A percentile compares a stretch with the other conserved stretches of the same genome.
Evolutionary conservation across 2,888 invertebrate species (phyloP).

Genomic region (Nineta flava): DNA sequence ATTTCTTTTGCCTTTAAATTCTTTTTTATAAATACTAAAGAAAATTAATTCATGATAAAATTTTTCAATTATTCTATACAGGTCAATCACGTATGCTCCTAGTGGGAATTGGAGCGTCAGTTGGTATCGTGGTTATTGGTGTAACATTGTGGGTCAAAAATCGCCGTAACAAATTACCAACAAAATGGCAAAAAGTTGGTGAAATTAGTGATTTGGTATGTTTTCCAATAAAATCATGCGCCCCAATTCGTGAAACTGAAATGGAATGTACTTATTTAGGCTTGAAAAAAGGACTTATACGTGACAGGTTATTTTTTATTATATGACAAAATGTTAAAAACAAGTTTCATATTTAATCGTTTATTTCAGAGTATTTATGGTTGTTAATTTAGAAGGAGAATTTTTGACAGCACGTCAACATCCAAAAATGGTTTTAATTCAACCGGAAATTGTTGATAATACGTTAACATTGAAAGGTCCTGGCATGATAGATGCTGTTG

Average conservation of each 20-base stretch:
- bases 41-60: too few relatives aligned
- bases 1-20: too few relatives aligned
- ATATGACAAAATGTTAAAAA: background rate
- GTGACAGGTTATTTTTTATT: constrained; percentile 29
- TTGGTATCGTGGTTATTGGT: constrained; percentile 7
- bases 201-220: constrained; percentile 34
- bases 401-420: constrained; percentile 39
- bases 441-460: constrained; percentile 32
- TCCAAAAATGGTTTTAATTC: constrained; percentile 36
- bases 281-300: constrained; percentile 33
- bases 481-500: constrained; percentile 35
- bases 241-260: constrained; percentile 28
- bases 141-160: constrained; percentile 12
- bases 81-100: constrained; percentile 7
- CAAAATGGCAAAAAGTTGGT: constrained; percentile 40
- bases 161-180: constrained; percentile 23
- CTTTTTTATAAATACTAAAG: too few relatives aligned
- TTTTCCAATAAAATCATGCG: constrained; percentile 46
- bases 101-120: constrained; percentile 8
- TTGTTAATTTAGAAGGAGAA: constrained; percentile 35
- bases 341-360: background rate
- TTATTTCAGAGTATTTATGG: constrained; percentile 34
- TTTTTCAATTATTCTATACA: constrained; percentile 2
- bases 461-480: constrained; percentile 36
- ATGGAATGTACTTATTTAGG: constrained; percentile 39